phyloP scores from a whole-genome alignment of 2,113 vertebrate species.

The Syngnathus typhle region DNA sequence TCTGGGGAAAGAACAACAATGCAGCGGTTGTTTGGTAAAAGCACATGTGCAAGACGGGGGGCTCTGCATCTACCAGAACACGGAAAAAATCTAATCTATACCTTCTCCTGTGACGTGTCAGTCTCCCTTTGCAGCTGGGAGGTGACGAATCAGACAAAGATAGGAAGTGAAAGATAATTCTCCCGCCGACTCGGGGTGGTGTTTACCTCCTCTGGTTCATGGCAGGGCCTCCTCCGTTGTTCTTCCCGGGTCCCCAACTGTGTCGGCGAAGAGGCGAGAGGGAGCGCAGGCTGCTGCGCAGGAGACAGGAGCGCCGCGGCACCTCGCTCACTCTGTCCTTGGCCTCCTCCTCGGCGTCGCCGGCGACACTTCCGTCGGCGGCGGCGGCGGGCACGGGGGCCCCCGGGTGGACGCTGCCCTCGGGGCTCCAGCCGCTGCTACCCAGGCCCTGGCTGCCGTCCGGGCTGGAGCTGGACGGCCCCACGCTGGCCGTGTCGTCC shows the following conservation, averaged over 20 bases:
- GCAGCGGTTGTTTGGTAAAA: neutral
- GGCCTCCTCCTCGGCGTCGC: slow-evolving; percentile 83
- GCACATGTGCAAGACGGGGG: neutral
- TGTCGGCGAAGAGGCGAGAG: slow-evolving; percentile 89
- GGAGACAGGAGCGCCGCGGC: slow-evolving; percentile 60
- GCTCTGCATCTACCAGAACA: neutral
- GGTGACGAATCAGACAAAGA: slow-evolving; percentile 62
- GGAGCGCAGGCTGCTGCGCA: slow-evolving; percentile 75
- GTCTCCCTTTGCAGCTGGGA: slow-evolving; percentile 85
- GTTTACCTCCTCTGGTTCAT: slow-evolving; percentile 91
- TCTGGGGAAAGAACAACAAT: neutral
- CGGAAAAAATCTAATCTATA: slow-evolving; percentile 57
- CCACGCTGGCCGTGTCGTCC: slow-evolving; percentile 81
- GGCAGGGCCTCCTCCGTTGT: slow-evolving; percentile 76
- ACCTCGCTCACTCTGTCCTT: slow-evolving; percentile 86
- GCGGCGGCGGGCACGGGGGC: neutral
- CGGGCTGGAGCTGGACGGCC: slow-evolving; percentile 79
- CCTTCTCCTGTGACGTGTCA: slow-evolving; percentile 93
- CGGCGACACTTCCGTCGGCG: slow-evolving; percentile 30
- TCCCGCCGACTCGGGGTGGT: neutral
- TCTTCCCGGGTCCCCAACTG: slow-evolving; percentile 94
- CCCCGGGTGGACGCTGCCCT: slow-evolving; percentile 33
- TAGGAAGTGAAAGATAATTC: slow-evolving; percentile 64
- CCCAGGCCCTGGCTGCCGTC: slow-evolving; percentile 64
- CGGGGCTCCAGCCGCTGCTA: slow-evolving; percentile 56